Percentiles rank a stretch among this genome's conserved stretches.
Conservation (phyloP, 2,888 invertebrate species). For the Brenthis daphne region DNA sequence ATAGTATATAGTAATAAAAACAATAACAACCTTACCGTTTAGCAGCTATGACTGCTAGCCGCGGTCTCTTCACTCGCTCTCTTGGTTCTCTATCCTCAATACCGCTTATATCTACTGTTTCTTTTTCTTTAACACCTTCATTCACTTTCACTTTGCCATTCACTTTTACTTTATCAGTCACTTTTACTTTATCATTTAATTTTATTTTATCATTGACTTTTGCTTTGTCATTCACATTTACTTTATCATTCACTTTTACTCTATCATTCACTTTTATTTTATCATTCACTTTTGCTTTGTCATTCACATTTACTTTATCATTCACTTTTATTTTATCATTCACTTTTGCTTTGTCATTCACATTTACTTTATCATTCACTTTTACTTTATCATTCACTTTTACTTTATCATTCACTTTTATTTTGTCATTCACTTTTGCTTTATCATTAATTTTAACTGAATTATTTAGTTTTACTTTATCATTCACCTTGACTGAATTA, state of each 20-base stretch:
- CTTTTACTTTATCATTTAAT: neutral
- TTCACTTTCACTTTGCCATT: neutral
- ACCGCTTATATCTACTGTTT: neutral
- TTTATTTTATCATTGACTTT: neutral
- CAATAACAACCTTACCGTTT: conserved; percentile 21
- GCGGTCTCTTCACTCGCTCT: neutral
- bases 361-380: neutral
- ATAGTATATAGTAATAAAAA: neutral
- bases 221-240: neutral
- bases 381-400: neutral
- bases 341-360: neutral
- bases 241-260: neutral
- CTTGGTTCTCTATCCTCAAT: conserved; percentile 5
- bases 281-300: neutral
- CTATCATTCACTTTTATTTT: neutral
- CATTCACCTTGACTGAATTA: neutral
- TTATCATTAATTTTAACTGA: neutral
- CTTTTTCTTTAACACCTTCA: neutral
- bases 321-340: neutral
- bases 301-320: neutral
- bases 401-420: neutral
- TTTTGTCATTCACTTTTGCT: neutral
- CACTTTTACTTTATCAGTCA: no score
- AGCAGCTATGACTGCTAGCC: neutral
- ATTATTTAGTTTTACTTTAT: neutral